Evolutionary conservation across 2,113 vertebrate species (phyloP), one percentile per base, ranked within the genome.

Genomic region (Coracopsis vasa): DNA sequence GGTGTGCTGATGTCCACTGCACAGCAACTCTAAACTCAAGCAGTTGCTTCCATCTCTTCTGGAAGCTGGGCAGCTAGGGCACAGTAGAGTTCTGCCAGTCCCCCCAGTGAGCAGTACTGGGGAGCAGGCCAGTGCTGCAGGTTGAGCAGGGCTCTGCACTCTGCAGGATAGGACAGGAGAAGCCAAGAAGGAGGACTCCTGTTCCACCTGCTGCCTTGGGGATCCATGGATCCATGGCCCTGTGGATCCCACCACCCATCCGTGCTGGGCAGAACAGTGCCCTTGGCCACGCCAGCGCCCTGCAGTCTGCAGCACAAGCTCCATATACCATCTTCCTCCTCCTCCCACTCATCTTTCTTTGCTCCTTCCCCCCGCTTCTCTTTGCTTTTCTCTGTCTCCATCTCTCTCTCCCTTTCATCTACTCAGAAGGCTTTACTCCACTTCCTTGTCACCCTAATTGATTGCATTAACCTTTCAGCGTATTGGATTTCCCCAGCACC

Each of bases 401-500:
- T 97, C 96, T 97, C 93, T 97, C 97, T 97, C 98, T 98, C 97
- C 97, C 98, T 98, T 98, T 98, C 98, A 99, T 99, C 98, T 96
- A 99, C 99, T 99, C 99, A 98, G 98, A 99, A 99, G 99, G 99
- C 99, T 99, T 99, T 99, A 99, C 99, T 99, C 99, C 98, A 99
- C 99, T 99, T 99, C 99, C 99, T 99, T 99, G 99, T 99, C 99
- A 99, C 99, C 99, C 98, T 99, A 99, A 99, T 99, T 99, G 99
- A 99, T 99, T 99, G 99, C 99, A 99, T 99, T 99, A 99, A 99
- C 99, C 99, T 99, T 99, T 99, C 98, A 99, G 99, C 99, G 99
- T 99, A 99, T 99, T 99, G 99, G 99, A 99, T 99, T 99, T 99
- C 99, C 99, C 98, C 98, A 98, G 99, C 99, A 98, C 99, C 98